Conservation (phyloP, 2,113 vertebrate species). For the Nipponia nippon region DNA sequence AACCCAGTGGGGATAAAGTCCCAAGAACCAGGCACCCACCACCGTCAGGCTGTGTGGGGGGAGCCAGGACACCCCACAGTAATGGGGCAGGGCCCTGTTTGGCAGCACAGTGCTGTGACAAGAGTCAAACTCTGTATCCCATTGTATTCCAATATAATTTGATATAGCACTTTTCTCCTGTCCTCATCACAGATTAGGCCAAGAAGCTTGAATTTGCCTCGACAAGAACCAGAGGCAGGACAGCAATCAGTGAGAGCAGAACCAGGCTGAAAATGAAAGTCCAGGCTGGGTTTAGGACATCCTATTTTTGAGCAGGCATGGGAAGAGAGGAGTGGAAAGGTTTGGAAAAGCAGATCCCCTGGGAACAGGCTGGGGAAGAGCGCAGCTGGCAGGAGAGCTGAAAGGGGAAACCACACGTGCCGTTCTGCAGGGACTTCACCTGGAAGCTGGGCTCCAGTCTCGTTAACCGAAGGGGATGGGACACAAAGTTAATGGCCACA, state of each 20-base stretch:
- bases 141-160: neutral
- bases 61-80: accelerated
- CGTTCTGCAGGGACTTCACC: neutral
- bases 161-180: neutral
- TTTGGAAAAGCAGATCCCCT: neutral
- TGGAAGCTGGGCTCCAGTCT: neutral
- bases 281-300: neutral
- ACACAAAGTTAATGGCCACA: neutral
- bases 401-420: accelerated
- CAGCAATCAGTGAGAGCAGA: neutral
- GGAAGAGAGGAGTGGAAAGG: neutral
- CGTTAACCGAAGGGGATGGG: neutral
- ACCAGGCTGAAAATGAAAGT: neutral
- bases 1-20: neutral
- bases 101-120: neutral
- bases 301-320: neutral
- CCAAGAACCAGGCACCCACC: neutral
- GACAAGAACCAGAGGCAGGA: neutral
- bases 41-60: neutral
- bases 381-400: neutral
- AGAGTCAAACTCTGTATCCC: neutral
- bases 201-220: neutral
- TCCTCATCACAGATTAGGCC: neutral
- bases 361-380: neutral
- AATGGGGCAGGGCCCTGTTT: accelerated